A percentile compares a stretch with the other conserved stretches of the same genome.
Evolutionary conservation across 2,888 invertebrate genomes (phyloP).

Genomic region (Nasonia oneida): DNA sequence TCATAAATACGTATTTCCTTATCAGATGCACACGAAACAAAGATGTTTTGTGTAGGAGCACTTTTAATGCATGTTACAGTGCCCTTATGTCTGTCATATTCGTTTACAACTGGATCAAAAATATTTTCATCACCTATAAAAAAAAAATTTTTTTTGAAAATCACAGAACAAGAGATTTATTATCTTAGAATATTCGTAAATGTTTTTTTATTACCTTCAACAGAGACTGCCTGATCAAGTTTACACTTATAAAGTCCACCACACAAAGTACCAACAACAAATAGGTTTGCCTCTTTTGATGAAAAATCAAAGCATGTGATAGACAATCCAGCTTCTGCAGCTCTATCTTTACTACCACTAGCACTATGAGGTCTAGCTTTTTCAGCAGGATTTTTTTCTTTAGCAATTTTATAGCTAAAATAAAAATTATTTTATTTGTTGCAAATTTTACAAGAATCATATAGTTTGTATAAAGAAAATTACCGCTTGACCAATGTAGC

Average conservation of each 20-base stretch:
- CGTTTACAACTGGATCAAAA: constrained; percentile 75
- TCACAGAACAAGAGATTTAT: background rate
- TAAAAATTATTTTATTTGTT: background rate
- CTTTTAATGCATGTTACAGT: constrained; percentile 74
- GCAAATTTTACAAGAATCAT: constrained; percentile 17
- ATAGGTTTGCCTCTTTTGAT: constrained; percentile 68
- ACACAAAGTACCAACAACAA: constrained; percentile 76
- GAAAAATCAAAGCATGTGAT: constrained; percentile 76
- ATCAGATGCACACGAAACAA: constrained; percentile 73
- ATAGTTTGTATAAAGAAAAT: background rate
- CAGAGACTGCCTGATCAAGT: constrained; percentile 68
- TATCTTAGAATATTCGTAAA: background rate
- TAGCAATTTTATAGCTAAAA: constrained; percentile 73
- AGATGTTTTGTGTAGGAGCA: constrained; percentile 71
- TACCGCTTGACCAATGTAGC: constrained; percentile 70
- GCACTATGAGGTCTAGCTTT: constrained; percentile 75
- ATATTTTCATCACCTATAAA: constrained; percentile 68
- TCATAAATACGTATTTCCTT: constrained; percentile 75
- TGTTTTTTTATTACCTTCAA: constrained; percentile 60
- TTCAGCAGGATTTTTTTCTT: constrained; percentile 77
- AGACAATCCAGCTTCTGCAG: constrained; percentile 74
- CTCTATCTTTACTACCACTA: constrained; percentile 74
- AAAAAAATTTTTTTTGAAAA: constrained; percentile 7
- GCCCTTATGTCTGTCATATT: constrained; percentile 74
- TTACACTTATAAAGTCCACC: constrained; percentile 77